Percentiles rank a stretch among this genome's conserved stretches.
Evolutionary conservation across 1,140 invertebrate genomes (phyloP).

Genomic region (Micrasema minimum): DNA sequence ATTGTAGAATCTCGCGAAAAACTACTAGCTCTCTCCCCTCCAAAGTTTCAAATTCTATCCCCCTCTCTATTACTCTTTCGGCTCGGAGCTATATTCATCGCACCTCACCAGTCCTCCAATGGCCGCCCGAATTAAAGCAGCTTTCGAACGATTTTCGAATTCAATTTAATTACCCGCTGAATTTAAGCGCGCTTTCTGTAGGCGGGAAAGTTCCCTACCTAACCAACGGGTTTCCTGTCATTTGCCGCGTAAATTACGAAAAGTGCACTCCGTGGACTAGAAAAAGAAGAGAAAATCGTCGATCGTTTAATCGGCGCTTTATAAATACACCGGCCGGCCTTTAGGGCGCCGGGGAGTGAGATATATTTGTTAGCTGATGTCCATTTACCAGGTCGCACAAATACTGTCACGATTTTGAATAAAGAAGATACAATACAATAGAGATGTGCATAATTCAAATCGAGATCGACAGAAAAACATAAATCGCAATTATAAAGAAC

Average conservation of each 20-base stretch:
- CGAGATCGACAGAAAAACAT: background rate
- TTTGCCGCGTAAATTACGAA: conserved; percentile 7
- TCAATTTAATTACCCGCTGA: conserved; percentile 15
- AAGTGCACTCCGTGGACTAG: conserved; percentile 9
- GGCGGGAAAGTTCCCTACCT: background rate
- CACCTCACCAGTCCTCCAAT: conserved; percentile 32
- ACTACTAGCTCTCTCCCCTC: too few species aligned
- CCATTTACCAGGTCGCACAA: conserved; percentile 3
- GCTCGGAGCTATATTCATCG: conserved; percentile 34
- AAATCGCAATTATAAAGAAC: background rate
- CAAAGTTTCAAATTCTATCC: too few species aligned
- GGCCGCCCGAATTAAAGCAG: conserved; percentile 17
- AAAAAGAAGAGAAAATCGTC: conserved; percentile 15
- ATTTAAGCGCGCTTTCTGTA: conserved; percentile 33
- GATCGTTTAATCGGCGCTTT: conserved; percentile 20
- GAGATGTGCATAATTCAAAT: conserved; percentile 2
- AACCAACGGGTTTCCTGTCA: background rate
- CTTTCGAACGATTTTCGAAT: conserved; percentile 4
- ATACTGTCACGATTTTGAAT: conserved; percentile 13
- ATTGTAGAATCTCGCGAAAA: too few species aligned
- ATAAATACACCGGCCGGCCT: conserved; percentile 41
- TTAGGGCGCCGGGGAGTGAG: conserved; percentile 25
- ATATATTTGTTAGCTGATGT: conserved; percentile 27
- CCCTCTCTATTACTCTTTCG: conserved; percentile 29
- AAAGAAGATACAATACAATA: conserved; percentile 8